These are phyloP conservation scores for Sebastolobus altivelis DNA, from an alignment of 2,797 vertebrate species.

Conservation along the genomic window DNA sequence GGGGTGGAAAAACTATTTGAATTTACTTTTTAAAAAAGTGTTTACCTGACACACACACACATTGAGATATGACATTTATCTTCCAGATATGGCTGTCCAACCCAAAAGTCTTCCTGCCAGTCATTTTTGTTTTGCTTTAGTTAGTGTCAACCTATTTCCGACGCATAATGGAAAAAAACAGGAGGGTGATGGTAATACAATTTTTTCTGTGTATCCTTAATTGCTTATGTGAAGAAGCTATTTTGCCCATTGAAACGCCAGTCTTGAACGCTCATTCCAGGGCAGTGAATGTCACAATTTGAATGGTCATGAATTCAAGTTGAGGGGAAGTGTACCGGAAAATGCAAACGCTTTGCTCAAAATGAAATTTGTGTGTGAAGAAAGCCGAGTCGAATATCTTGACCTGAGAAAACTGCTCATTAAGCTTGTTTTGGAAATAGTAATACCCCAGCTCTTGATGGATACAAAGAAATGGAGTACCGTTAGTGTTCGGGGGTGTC, in stretches of 20 bases:
- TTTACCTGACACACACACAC: not conserved
- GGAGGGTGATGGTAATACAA: not conserved
- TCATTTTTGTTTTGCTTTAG: conserved; percentile 16
- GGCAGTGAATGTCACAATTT: not conserved
- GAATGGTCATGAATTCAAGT: conserved; percentile 2
- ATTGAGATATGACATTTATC: not conserved
- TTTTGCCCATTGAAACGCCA: conserved; percentile 7
- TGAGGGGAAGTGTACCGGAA: not conserved
- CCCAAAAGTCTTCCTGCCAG: not conserved
- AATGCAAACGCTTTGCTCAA: not conserved
- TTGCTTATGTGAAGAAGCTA: not conserved
- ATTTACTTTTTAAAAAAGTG: not conserved
- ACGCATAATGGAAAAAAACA: not conserved
- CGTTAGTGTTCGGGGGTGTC: not conserved
- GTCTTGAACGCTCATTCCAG: not conserved
- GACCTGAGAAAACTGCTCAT: conserved; percentile 11
- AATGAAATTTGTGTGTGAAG: conserved; percentile 7
- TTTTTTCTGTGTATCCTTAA: conserved; percentile 15
- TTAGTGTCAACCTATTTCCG: not conserved
- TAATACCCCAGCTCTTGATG: not conserved
- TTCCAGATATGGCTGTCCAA: not conserved
- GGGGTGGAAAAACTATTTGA: not conserved
- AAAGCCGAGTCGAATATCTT: conserved; percentile 11
- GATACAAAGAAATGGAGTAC: not conserved
- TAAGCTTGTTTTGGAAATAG: conserved; percentile 15